phyloP scores from a whole-genome alignment of 2,888 invertebrate genomes.

The Seira musarum region DNA sequence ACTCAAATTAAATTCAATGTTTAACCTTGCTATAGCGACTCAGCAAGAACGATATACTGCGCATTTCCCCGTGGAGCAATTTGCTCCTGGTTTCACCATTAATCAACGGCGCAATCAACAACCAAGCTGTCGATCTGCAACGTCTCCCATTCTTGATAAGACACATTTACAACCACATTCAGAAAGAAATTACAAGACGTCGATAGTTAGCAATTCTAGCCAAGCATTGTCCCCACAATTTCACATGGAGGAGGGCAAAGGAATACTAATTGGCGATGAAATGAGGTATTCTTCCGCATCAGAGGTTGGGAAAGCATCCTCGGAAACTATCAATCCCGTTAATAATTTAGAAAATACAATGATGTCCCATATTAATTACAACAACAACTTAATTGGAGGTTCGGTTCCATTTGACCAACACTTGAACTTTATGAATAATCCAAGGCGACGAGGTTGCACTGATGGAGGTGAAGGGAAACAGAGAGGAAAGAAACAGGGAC shows the following conservation, averaged over 20 bases:
- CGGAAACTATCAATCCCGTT: constrained; percentile 7
- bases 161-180: background rate
- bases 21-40: constrained; percentile 35
- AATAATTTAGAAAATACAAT: background rate
- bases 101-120: constrained; percentile 11
- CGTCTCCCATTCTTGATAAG: background rate
- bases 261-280: too few relatives aligned
- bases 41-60: constrained; percentile 8
- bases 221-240: background rate
- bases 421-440: background rate
- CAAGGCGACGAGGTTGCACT: background rate
- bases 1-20: constrained; percentile 44
- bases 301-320: background rate
- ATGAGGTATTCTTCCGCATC: too few relatives aligned
- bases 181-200: background rate
- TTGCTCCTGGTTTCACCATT: background rate
- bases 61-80: background rate
- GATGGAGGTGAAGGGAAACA: constrained; percentile 30
- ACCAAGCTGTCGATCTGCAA: background rate
- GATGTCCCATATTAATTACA: background rate
- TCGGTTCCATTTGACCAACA: background rate
- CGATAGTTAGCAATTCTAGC: background rate
- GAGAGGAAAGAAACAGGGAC: constrained; percentile 38
- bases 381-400: constrained; percentile 2
- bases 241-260: constrained; percentile 31